Percentiles rank a stretch among this genome's conserved stretches.
Conservation (phyloP, 1,140 invertebrate species). For the Helicoverpa armigera region DNA sequence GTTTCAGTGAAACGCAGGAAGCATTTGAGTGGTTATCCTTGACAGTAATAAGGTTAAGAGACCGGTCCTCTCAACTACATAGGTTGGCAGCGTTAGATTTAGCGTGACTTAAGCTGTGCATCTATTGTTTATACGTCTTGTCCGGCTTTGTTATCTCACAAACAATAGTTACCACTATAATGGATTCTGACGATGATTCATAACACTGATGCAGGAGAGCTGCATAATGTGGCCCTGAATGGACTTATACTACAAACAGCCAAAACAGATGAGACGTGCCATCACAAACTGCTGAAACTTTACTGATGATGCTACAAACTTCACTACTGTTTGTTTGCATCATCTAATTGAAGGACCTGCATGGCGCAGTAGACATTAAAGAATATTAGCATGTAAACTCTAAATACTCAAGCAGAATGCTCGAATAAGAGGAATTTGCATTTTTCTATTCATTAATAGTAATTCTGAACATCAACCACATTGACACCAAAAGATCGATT, state of each 20-base stretch:
- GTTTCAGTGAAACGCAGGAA: constrained; percentile 66
- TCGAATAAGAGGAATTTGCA: no score
- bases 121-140: constrained; percentile 24
- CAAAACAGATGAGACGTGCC: no score
- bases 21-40: constrained; percentile 76
- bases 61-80: constrained; percentile 34
- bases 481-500: no score
- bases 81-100: constrained; percentile 26
- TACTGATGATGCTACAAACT: no score
- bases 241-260: not conserved
- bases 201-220: not conserved
- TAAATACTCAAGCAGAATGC: no score
- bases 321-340: no score
- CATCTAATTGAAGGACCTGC: no score
- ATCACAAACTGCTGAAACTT: no score
- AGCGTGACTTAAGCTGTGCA: not conserved
- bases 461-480: no score
- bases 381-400: no score
- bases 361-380: no score
- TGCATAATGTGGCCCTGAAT: not conserved
- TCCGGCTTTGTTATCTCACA: not conserved
- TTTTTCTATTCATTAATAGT: no score
- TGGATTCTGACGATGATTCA: constrained; percentile 18
- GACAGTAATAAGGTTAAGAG: constrained; percentile 76
- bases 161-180: not conserved